Conservation (phyloP, 2,113 vertebrate genomes). For the Enhydra lutris region DNA sequence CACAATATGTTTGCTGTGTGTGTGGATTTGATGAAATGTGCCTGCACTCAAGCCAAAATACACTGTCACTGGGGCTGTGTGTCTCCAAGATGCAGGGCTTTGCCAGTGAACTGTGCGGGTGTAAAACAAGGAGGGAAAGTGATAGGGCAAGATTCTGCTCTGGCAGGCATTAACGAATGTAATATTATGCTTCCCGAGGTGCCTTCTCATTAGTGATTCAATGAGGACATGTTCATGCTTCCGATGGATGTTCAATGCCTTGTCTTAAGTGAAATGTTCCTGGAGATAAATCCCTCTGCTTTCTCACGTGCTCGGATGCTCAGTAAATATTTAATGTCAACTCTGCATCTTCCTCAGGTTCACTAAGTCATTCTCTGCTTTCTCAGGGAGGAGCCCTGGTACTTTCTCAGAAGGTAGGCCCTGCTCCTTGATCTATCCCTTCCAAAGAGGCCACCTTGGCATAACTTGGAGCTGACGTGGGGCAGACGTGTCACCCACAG, state of each 20-base stretch:
- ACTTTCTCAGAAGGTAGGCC: neutral
- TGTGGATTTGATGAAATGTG: neutral
- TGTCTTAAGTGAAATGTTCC: slow-evolving; percentile 19
- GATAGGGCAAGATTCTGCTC: neutral
- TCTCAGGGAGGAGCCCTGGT: neutral
- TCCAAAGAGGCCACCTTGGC: neutral
- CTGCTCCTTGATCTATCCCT: neutral
- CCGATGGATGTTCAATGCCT: neutral
- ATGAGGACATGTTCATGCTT: neutral
- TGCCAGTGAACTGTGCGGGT: slow-evolving; percentile 27
- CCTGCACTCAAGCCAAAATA: neutral
- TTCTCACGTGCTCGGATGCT: neutral
- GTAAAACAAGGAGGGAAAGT: neutral
- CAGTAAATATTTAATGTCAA: slow-evolving; percentile 64
- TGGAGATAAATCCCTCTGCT: slow-evolving; percentile 18
- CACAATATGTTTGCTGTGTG: neutral
- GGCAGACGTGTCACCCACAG: neutral
- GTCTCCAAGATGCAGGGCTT: neutral
- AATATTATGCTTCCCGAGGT: neutral
- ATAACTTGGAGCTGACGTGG: neutral
- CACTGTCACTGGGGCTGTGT: neutral
- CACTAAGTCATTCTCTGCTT: neutral
- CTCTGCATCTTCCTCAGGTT: neutral
- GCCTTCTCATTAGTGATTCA: neutral
- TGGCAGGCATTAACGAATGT: neutral